Evolutionary conservation across 1,140 invertebrate genomes (phyloP), one percentile per base, ranked within the genome.

Genomic region (Aphis gossypii): DNA sequence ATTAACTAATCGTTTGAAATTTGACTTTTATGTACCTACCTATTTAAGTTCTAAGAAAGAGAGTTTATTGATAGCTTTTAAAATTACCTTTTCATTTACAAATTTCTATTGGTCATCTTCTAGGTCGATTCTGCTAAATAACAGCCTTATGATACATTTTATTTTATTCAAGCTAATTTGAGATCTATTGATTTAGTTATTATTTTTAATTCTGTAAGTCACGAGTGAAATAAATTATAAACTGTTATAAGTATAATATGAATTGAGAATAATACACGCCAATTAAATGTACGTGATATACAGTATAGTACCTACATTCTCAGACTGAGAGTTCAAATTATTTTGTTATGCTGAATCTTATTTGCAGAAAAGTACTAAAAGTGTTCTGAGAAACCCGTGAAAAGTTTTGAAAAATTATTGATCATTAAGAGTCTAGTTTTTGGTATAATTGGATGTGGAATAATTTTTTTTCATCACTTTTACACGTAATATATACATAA

Each of bases 401-500:
- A 87, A 30, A 87, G 84, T 87, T 87, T 51, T 35, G 7, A 51
- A 88, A 88, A 88, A 88, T 51, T 20, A 88, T 51, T n/a, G n/a
- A 35, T 88, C 46, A 88, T 48, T 88, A 35, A 5, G 25, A 30
- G 23, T n/a, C 30, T n/a, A 23, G 48, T 38, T 54, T 54, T 89
- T 35, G 41, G n/a, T 51, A n/a, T 35, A 51, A 88, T 88, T 88
- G 30, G n/a, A 54, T 38, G 87, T 23, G 87, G 14, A 76, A n/a
- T 76, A 23, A 9, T 35, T 25, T 54, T 51, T 88, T 51, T 86
- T 86, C 46, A 86, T 30, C 44, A 11, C 41, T 46, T n/a, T 23
- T 82, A 21, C 76, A 21, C 7, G 20, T 82, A n/a, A 82, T 38
- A 38, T 82, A 82, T 82, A 82, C 38, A 82, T 76, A 11, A 35